Conservation (phyloP, 2,113 vertebrate genomes). For the Ammodramus savannarum region DNA sequence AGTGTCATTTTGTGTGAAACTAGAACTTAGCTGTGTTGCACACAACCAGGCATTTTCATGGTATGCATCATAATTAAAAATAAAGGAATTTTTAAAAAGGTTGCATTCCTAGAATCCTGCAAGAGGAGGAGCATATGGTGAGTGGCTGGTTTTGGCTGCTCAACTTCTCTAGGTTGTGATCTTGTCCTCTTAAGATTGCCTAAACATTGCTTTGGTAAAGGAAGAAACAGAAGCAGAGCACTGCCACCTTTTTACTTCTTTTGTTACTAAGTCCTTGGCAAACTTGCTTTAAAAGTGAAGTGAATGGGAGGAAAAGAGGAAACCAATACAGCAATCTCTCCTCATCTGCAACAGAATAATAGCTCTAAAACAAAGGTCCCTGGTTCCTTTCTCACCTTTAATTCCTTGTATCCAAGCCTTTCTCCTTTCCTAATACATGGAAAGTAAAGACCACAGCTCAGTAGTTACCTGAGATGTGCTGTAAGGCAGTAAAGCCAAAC, state of each 20-base stretch:
- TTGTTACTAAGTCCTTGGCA: not conserved
- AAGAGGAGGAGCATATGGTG: not conserved
- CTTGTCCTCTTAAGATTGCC: not conserved
- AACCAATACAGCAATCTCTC: not conserved
- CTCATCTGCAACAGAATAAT: not conserved
- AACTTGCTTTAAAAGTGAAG: not conserved
- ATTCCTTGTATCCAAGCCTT: not conserved
- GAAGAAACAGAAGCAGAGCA: not conserved
- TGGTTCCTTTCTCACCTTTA: accelerated
- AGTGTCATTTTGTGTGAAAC: not conserved
- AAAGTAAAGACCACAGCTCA: not conserved
- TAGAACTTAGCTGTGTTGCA: not conserved
- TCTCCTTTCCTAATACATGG: not conserved
- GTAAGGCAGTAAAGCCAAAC: not conserved
- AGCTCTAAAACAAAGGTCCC: not conserved
- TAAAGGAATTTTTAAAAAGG: not conserved
- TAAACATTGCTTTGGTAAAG: not conserved
- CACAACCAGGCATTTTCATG: not conserved
- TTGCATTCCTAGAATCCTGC: not conserved
- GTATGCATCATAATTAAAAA: not conserved
- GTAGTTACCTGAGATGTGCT: not conserved
- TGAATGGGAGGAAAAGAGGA: not conserved
- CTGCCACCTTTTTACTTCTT: not conserved
- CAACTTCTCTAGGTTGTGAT: not conserved
- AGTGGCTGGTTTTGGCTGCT: not conserved